Conservation (phyloP, 2,797 vertebrate genomes). For the Bradypodion pumilum region DNA sequence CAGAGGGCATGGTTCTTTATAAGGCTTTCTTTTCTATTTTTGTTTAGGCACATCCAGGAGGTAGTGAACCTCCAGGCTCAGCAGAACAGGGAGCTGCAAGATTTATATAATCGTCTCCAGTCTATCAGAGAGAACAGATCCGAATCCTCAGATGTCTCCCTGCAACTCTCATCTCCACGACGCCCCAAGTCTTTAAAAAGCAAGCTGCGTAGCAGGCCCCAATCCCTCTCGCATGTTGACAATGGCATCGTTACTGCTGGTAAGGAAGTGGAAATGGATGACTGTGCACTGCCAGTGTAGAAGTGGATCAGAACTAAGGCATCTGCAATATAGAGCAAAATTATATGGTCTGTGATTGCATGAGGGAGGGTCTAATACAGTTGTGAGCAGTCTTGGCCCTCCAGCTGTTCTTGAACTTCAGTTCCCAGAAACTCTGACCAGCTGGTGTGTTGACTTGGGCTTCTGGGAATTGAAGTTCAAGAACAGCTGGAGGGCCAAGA, state of each 20-base stretch:
- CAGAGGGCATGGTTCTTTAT: not conserved
- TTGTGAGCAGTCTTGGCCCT: too few relatives aligned
- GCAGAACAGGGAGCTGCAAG: conserved; percentile 89
- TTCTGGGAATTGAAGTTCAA: too few relatives aligned
- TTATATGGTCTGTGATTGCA: not conserved
- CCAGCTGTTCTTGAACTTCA: too few relatives aligned
- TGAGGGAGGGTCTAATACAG: not conserved
- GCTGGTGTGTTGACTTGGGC: too few relatives aligned
- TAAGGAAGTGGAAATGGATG: conserved; percentile 39
- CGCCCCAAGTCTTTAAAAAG: conserved; percentile 83
- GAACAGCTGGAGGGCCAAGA: too few relatives aligned
- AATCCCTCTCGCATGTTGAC: conserved; percentile 82
- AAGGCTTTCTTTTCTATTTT: not conserved
- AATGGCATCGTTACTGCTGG: conserved; percentile 73
- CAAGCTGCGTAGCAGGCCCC: conserved; percentile 84
- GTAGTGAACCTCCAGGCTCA: conserved; percentile 89
- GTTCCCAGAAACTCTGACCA: too few relatives aligned
- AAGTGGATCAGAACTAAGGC: too few relatives aligned
- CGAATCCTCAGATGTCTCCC: conserved; percentile 74
- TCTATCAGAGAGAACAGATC: conserved; percentile 83
- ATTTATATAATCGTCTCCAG: conserved; percentile 86
- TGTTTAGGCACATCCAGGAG: conserved; percentile 89
- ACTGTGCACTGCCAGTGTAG: not conserved
- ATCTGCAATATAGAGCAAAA: not conserved
- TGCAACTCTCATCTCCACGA: conserved; percentile 82